Evolutionary conservation across 2,797 vertebrate species (phyloP), one percentile per base, ranked within the genome.

Genomic region (Chloroceryle inda): DNA sequence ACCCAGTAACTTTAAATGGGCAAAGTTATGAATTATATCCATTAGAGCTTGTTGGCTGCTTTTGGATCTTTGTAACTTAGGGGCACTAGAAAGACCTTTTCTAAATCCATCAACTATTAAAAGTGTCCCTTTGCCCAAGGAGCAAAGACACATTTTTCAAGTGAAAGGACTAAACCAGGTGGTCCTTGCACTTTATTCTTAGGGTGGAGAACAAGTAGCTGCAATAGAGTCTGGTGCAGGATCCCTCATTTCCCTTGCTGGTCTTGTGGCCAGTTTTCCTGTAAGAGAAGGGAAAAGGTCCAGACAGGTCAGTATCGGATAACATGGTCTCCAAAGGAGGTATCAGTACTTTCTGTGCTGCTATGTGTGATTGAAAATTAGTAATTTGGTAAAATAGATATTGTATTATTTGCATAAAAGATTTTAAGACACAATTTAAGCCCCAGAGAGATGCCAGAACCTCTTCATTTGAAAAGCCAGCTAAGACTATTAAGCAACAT

Each of bases 401-500:
- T 40, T 58, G 35, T 23, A 7, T 52, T 75, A 55, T 81, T 80
- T 92, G 66, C 29, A 73, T 81, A 44, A 93, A 81, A 33, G 55
- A 58, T 81, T 93, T 75, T 15, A 77, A 82, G 80, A 55, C 19
- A 31, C 12, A 26, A 21, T 68, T 89, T 18, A 68, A 81, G 19
- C 17, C 21, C 35, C 37, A 19, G n/a, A 33, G 73, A 92, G 69
- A 62, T 76, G 78, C 77, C 89, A 62, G 79, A 87, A 33, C 1
- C 26, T 19, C 5, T 33, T 61, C 72, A 23, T 76, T 83, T 85
- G 64, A 77, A 91, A 69, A 94, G 62, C 27, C 85, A 40, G 81
- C 91, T 92, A 85, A 95, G 38, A 87, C 68, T 94, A 75, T 69
- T 82, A 85, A 93, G 76, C 76, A 93, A 71, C 72, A 37, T 64